A percentile compares a stretch with the other conserved stretches of the same genome.
These are phyloP conservation scores for Gallinago nigripennis DNA, from an alignment of 2,797 vertebrate genomes.

Conservation along the genomic window DNA sequence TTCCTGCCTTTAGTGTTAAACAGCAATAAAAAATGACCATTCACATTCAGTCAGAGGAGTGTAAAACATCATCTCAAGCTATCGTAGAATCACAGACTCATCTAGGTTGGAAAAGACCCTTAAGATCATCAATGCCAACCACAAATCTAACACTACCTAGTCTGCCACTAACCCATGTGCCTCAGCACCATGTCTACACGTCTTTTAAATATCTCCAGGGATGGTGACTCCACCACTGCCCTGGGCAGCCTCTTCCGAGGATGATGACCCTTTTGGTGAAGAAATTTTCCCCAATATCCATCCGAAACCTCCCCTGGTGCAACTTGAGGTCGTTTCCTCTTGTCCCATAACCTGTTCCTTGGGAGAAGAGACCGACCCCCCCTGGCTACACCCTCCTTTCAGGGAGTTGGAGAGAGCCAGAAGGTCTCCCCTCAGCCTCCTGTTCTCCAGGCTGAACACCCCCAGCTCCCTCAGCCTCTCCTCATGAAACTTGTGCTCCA, in stretches of 20 bases:
- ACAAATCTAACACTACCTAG: neutral
- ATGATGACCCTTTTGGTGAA: neutral
- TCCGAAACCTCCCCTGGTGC: neutral
- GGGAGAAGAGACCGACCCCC: neutral
- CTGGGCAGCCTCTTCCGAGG: neutral
- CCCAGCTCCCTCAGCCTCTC: neutral
- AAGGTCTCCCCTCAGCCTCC: neutral
- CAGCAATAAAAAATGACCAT: neutral
- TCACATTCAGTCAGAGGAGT: neutral
- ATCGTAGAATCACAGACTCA: neutral
- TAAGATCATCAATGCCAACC: neutral
- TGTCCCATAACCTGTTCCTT: neutral
- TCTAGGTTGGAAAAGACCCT: neutral
- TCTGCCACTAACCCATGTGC: neutral
- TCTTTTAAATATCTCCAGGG: neutral
- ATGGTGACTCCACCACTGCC: neutral
- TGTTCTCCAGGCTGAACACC: neutral
- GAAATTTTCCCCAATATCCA: neutral
- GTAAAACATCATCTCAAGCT: neutral
- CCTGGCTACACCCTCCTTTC: neutral
- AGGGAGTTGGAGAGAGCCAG: neutral
- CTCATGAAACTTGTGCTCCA: neutral
- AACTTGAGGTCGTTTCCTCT: rapidly evolving
- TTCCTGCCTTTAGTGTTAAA: neutral
- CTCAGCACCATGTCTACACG: rapidly evolving